Percentiles rank a stretch among this genome's conserved stretches.
phyloP scores from a whole-genome alignment of 2,113 vertebrate genomes.

The Spermophilus dauricus region DNA sequence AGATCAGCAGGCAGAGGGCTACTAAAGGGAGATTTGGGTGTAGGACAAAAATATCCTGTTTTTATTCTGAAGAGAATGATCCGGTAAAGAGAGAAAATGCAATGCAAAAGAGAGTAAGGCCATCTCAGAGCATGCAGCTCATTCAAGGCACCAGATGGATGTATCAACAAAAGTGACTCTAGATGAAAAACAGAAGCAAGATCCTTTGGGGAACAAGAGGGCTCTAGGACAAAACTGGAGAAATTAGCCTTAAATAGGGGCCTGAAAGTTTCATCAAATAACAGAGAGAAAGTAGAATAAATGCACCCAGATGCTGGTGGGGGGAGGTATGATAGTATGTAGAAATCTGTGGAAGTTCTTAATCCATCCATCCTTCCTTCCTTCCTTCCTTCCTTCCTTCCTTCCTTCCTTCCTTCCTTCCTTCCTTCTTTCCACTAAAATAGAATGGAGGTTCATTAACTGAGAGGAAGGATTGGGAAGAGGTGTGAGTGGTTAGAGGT shows the following conservation, averaged over 20 bases:
- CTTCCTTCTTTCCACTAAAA: background rate
- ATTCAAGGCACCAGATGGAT: background rate
- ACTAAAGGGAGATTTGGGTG: background rate
- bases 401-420: background rate
- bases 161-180: background rate
- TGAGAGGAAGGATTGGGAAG: background rate
- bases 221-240: background rate
- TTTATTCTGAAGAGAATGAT: background rate
- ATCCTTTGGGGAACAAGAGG: background rate
- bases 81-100: background rate
- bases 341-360: background rate
- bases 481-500: background rate
- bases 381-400: no score
- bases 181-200: background rate
- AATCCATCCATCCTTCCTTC: background rate
- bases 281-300: background rate
- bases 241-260: background rate
- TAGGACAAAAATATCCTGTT: background rate
- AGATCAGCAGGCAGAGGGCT: background rate
- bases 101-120: background rate
- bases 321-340: background rate
- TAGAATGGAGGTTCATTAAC: background rate
- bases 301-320: background rate
- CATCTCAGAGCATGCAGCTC: background rate
- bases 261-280: background rate